phyloP scores from a whole-genome alignment of 35 echinoderm and acorn worm genomes.

The Ophioderma brevispina region DNA sequence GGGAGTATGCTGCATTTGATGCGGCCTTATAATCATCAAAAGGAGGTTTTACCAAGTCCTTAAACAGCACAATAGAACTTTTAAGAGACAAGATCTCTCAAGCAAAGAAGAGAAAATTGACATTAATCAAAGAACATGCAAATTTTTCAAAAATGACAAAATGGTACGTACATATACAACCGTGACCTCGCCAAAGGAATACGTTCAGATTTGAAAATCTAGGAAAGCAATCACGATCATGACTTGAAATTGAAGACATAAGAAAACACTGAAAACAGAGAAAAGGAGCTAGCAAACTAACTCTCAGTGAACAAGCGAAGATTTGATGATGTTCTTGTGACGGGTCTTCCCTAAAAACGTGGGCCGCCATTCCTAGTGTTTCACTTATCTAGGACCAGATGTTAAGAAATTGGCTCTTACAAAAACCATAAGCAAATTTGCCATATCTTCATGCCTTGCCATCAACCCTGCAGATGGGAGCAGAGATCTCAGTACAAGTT shows the following conservation, averaged over 20 bases:
- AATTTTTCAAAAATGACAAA: neutral
- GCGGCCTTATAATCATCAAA: no score
- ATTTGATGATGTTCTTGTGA: neutral
- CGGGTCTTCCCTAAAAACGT: neutral
- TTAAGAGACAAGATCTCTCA: neutral
- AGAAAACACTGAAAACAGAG: neutral
- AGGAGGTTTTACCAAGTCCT: no score
- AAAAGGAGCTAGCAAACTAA: neutral
- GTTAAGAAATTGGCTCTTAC: neutral
- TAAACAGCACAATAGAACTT: neutral
- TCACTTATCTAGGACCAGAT: neutral
- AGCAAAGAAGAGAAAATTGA: neutral
- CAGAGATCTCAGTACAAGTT: no score
- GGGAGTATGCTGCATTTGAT: no score
- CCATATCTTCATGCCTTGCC: neutral
- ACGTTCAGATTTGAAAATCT: neutral
- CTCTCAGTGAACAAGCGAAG: neutral
- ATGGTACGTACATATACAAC: neutral
- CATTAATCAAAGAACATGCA: neutral
- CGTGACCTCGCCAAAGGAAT: neutral
- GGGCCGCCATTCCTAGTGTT: neutral
- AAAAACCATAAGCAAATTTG: neutral
- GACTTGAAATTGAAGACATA: neutral
- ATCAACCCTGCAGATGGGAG: neutral
- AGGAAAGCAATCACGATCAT: neutral